Evolutionary conservation across 2,888 invertebrate genomes (phyloP), one percentile per base, ranked within the genome.

Genomic region (Lasioglossum pauxillum): DNA sequence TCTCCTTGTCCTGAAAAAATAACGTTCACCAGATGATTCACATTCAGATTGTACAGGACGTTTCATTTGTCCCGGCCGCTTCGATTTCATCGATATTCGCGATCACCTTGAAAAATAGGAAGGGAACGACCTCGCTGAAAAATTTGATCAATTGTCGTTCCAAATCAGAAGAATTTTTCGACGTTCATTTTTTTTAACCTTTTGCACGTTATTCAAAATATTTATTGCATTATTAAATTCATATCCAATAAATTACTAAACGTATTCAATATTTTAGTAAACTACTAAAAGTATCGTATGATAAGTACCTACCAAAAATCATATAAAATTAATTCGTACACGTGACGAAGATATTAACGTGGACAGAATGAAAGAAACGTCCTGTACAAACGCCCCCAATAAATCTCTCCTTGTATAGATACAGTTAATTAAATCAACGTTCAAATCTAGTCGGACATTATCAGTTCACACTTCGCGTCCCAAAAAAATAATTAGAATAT

Each of bases 1-100:
- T 88, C 86, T 96, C 96, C 35, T 95, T 95, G n/a, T 96, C 95
- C 92, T 96, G 96, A 8, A 88, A 88, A 88, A 8, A n/a, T 19
- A 38, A 5, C 73, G 27, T 4, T 23, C 14, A 27, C 27, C 27
- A 27, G 0, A 14, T 60, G 27, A 60, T 53, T 10, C 7, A 19
- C 49, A 49, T 19, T 49, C 19, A 49, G 19, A 19, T 19, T 19
- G 7, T 7, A 49, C 49, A 49, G 49, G 7, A 49, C 1, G 1
- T 46, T 46, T 46, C 7, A 49, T 49, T 49, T 7, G 7, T 49
- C 19, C 5, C 49, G 49, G 2, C 19, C 49, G 0, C 49, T 23
- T 19, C 5, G 5, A 16, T 46, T 46, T 16, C 46, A 16, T 46
- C 46, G 44, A 46, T 49, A 19, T 19, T 19, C 19, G 5, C 19